These are phyloP conservation scores for Oasisia sp. DNA, from an alignment of 2,888 invertebrate species.

Conservation along the genomic window DNA sequence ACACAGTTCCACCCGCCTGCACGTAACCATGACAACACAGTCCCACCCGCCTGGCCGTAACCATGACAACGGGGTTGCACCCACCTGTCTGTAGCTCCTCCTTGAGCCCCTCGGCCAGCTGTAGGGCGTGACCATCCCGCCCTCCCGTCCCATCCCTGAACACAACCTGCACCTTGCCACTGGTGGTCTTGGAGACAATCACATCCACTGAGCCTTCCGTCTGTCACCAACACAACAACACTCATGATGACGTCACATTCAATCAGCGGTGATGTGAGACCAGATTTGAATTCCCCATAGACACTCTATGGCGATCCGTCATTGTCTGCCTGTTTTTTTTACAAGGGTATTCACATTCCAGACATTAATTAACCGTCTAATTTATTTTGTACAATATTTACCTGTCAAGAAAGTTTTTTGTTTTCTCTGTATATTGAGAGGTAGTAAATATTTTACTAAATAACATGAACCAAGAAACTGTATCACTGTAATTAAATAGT, in stretches of 20 bases:
- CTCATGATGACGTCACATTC: neutral
- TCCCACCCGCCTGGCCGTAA: neutral
- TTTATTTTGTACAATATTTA: no score
- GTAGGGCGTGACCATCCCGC: neutral
- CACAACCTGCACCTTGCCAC: neutral
- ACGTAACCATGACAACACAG: no score
- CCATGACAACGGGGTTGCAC: neutral
- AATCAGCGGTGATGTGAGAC: neutral
- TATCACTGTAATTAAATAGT: no score
- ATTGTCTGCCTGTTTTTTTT: no score
- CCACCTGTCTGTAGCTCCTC: neutral
- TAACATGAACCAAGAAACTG: no score
- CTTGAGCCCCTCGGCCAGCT: neutral
- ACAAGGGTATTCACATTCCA: no score
- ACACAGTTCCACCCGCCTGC: neutral
- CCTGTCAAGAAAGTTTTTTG: no score
- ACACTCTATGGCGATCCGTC: no score
- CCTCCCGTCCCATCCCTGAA: neutral
- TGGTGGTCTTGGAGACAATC: neutral
- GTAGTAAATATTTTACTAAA: no score
- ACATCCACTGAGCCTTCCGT: neutral
- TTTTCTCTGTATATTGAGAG: no score
- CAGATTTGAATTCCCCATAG: neutral
- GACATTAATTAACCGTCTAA: no score
- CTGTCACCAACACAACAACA: neutral